Percentiles rank a stretch among this genome's conserved stretches.
Conservation (phyloP, 2,113 vertebrate species). For the Ardeotis arabs region DNA sequence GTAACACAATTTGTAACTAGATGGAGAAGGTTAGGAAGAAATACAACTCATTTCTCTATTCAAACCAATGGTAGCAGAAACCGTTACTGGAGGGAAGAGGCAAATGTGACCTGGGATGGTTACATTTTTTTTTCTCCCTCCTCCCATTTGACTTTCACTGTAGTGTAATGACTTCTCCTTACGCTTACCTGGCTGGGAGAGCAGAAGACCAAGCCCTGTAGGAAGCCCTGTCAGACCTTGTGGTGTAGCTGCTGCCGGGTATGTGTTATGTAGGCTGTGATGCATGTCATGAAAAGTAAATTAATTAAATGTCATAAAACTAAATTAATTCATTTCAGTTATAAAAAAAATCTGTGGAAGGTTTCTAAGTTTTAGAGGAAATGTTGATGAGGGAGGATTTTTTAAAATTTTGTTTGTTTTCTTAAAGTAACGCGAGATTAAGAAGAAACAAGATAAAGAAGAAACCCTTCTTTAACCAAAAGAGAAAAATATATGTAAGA, state of each 20-base stretch:
- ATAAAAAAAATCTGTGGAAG: neutral
- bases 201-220: neutral
- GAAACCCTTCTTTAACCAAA: neutral
- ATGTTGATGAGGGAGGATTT: neutral
- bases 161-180: neutral
- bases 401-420: neutral
- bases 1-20: constrained; percentile 68
- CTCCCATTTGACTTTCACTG: neutral
- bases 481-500: neutral
- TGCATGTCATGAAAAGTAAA: neutral
- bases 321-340: neutral
- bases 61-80: constrained; percentile 51
- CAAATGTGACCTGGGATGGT: neutral
- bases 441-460: neutral
- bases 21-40: constrained; percentile 65
- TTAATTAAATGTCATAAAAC: neutral
- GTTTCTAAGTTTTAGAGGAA: neutral
- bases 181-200: neutral
- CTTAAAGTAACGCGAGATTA: neutral
- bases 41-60: constrained; percentile 67
- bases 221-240: neutral
- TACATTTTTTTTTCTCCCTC: neutral
- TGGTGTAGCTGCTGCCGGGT: neutral
- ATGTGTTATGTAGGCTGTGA: rapidly evolving
- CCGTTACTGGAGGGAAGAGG: constrained; percentile 2